A percentile compares a stretch with the other conserved stretches of the same genome.
These are phyloP conservation scores for Gortyna flavago DNA, from an alignment of 2,888 invertebrate species.

Conservation along the genomic window DNA sequence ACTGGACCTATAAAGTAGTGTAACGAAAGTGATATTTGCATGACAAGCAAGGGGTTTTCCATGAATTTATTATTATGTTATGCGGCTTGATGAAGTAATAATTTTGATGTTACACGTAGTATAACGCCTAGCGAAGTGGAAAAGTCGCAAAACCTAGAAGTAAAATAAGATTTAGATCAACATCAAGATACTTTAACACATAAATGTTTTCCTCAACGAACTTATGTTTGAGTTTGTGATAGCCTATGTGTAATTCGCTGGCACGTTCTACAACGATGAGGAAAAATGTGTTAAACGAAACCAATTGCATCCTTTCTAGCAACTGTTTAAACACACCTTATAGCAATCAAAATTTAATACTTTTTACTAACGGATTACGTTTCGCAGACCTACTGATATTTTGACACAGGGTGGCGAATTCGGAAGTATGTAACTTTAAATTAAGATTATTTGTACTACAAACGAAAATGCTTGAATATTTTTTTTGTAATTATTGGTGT, in stretches of 20 bases:
- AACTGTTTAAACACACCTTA: not conserved
- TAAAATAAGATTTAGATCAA: not conserved
- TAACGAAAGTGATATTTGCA: slow-evolving; percentile 66
- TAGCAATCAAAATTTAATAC: no score
- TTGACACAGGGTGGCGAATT: not conserved
- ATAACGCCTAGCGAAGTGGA: not conserved
- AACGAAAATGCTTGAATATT: not conserved
- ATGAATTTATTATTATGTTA: slow-evolving; percentile 58
- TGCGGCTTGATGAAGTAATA: slow-evolving; percentile 35
- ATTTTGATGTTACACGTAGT: slow-evolving; percentile 8
- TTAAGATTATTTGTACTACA: not conserved
- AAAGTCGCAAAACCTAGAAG: not conserved
- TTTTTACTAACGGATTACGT: not conserved
- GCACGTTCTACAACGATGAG: not conserved
- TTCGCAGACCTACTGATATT: not conserved
- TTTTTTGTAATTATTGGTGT: not conserved
- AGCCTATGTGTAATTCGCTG: slow-evolving; percentile 9
- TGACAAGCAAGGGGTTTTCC: slow-evolving; percentile 60
- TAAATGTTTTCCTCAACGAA: not conserved
- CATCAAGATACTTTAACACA: not conserved
- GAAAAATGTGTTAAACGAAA: not conserved
- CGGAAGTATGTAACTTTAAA: not conserved
- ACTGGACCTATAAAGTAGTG: slow-evolving; percentile 53
- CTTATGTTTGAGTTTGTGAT: not conserved
- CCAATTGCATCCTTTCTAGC: not conserved